Conservation (phyloP, 2,113 vertebrate genomes). For the Nerophis ophidion region DNA sequence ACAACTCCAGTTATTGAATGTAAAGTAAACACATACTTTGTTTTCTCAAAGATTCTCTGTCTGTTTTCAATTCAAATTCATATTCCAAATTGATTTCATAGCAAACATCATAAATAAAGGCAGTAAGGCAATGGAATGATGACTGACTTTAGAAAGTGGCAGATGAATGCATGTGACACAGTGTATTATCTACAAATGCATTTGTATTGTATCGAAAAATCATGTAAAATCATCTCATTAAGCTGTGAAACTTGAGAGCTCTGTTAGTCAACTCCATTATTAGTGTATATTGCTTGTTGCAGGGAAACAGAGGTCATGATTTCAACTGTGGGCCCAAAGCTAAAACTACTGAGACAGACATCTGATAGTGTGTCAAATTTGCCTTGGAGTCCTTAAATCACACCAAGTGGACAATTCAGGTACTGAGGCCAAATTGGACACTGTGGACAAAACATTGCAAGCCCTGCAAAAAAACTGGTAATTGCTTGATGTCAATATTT, state of each 20-base stretch:
- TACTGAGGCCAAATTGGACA: conserved; percentile 24
- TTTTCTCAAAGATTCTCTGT: conserved; percentile 16
- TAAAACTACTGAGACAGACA: conserved; percentile 4
- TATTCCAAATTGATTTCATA: conserved; percentile 26
- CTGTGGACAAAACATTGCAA: conserved; percentile 26
- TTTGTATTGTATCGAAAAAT: conserved; percentile 5
- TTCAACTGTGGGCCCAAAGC: background rate
- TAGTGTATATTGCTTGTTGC: conserved; percentile 5
- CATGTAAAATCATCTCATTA: background rate
- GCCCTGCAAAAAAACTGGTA: conserved; percentile 27
- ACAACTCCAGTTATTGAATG: conserved; percentile 19
- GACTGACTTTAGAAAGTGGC: conserved; percentile 12
- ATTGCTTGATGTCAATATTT: conserved; percentile 44
- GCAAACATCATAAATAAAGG: conserved; percentile 24
- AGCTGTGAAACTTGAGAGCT: background rate
- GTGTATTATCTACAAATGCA: conserved; percentile 5
- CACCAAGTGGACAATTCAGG: conserved; percentile 11
- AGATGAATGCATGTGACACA: conserved; percentile 14
- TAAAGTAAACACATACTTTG: conserved; percentile 28
- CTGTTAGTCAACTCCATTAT: conserved; percentile 7
- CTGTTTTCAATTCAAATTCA: conserved; percentile 10
- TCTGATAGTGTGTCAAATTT: background rate
- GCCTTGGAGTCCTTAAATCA: conserved; percentile 7
- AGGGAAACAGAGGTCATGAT: background rate
- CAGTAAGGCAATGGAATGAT: conserved; percentile 4